Evolutionary conservation across 2,113 vertebrate genomes (phyloP), one percentile per base, ranked within the genome.

Genomic region (Cygnus atratus): DNA sequence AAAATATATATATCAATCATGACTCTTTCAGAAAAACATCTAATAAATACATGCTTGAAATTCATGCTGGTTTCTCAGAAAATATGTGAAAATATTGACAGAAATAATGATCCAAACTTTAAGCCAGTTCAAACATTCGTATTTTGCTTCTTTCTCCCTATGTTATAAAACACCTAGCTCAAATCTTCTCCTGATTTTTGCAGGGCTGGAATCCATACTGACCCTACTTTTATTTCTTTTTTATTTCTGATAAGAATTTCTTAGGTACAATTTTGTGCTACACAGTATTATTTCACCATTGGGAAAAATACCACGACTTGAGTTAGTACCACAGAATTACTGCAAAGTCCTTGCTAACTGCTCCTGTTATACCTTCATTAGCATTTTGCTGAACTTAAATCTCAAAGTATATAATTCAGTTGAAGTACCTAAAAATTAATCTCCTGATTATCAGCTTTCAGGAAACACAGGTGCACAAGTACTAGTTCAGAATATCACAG

Each of bases 381-480:
- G 67, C 79, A 87, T 93, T 88, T 93, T 84, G 59, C 71, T 93
- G 82, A 90, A 90, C 73, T 52, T 74, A 29, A 95, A 58, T 78
- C 66, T 70, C 79, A 52, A 68, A 81, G 52, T 63, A 61, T 16
- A 55, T 93, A 90, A 94, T 90, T 82, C 61, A 73, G 11, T 41
- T 62, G 63, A 84, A 90, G 65, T 68, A 50, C 52, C 84, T 59
- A 76, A 84, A 88, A 95, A 83, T 57, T 75, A 88, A 79, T 93
- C 58, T 87, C 65, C 87, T 95, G 86, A 95, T 95, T 88, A 93
- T 75, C 78, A 67, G 52, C 62, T 90, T 85, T 71, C 78, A 72
- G 46, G 89, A 46, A 87, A 94, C 37, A 76, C 87, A 94, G 84
- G 65, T 72, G 77, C 55, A 63, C 52, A 85, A 82, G 77, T 73